Conservation (phyloP, 2,797 vertebrate genomes). For the Percopsis omiscomaycus region DNA sequence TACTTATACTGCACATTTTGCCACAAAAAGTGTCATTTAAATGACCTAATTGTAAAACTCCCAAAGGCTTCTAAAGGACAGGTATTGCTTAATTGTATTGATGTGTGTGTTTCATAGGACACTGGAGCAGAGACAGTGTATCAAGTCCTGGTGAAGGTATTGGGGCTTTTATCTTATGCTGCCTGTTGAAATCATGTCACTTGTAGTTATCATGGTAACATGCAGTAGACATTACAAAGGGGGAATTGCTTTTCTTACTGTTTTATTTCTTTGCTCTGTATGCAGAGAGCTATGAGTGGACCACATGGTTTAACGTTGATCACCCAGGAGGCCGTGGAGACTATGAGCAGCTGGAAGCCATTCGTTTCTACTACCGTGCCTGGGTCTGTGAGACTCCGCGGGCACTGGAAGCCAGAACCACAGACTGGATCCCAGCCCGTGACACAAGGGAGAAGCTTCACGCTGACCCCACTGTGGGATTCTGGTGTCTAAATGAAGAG, state of each 20-base stretch:
- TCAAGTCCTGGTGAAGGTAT: slow-evolving; percentile 28
- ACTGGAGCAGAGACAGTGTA: slow-evolving; percentile 53
- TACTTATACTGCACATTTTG: too few relatives aligned
- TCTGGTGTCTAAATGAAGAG: slow-evolving; percentile 90
- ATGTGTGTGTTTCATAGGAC: slow-evolving; percentile 49
- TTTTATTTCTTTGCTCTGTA: slow-evolving; percentile 22
- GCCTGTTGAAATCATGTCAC: too few relatives aligned
- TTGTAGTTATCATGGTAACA: not conserved
- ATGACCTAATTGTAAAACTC: too few relatives aligned
- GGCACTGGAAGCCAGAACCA: slow-evolving; percentile 85
- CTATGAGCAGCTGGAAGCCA: slow-evolving; percentile 87
- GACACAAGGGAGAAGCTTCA: slow-evolving; percentile 84
- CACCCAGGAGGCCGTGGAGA: slow-evolving; percentile 89
- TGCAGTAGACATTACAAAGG: not conserved
- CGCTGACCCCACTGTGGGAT: slow-evolving; percentile 80
- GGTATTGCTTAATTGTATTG: not conserved
- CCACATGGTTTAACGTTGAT: slow-evolving; percentile 91
- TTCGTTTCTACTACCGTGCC: slow-evolving; percentile 86
- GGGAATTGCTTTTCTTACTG: not conserved
- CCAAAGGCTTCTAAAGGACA: not conserved
- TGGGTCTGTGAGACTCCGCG: slow-evolving; percentile 80
- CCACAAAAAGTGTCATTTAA: too few relatives aligned
- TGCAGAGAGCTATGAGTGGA: slow-evolving; percentile 83
- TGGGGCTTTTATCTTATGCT: too few relatives aligned
- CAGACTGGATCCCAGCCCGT: slow-evolving; percentile 82